These are phyloP conservation scores for Spermophilus dauricus DNA, from an alignment of 2,113 vertebrate genomes.

Conservation along the genomic window DNA sequence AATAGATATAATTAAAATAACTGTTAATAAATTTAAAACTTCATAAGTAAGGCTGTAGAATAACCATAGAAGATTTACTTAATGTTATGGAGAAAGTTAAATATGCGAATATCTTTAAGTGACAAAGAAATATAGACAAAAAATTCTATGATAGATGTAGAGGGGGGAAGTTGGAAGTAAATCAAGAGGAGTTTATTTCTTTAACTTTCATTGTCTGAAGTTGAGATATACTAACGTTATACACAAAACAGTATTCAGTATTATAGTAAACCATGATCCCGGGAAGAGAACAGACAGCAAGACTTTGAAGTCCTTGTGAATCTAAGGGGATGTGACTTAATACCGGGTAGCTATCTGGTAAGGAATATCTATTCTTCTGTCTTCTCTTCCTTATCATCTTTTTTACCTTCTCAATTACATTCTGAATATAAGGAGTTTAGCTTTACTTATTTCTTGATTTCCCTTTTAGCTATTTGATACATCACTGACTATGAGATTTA, in stretches of 20 bases:
- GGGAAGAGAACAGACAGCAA: neutral
- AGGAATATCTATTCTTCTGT: neutral
- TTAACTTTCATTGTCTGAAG: conserved; percentile 33
- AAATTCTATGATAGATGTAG: neutral
- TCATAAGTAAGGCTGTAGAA: neutral
- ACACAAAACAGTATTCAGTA: neutral
- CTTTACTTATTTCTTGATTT: conserved; percentile 27
- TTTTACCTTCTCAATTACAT: neutral
- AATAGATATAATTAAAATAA: conserved; percentile 3
- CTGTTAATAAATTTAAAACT: neutral
- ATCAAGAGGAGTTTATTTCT: neutral
- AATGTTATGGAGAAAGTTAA: neutral
- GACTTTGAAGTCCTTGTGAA: too few species aligned
- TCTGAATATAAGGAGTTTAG: neutral
- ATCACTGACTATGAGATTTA: conserved; percentile 9
- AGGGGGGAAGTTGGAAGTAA: neutral
- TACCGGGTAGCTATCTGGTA: neutral
- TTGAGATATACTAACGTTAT: neutral
- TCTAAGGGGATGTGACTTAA: neutral
- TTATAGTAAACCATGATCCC: neutral
- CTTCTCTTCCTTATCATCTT: neutral
- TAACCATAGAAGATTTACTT: neutral
- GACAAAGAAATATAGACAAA: neutral
- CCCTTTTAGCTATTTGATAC: neutral
- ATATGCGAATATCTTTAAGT: neutral